phyloP scores from a whole-genome alignment of 2,113 vertebrate species.

The Eleginops maclovinus region DNA sequence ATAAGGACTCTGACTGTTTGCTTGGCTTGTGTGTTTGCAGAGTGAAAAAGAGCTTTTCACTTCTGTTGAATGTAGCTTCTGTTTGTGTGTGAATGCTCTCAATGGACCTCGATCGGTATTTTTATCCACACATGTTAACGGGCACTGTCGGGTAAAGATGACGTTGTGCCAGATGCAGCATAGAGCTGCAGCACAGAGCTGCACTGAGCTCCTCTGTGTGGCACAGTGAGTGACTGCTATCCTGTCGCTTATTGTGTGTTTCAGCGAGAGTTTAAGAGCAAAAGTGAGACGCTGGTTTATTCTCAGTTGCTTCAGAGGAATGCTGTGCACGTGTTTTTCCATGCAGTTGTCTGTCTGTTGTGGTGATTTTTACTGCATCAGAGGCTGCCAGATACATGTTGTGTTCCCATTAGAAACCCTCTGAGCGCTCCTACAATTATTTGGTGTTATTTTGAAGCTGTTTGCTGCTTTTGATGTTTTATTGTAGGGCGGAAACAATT shows the following conservation, averaged over 20 bases:
- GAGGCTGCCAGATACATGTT: conserved; percentile 32
- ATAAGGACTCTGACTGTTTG: conserved; percentile 66
- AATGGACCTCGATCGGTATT: conserved; percentile 34
- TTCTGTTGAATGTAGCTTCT: conserved; percentile 69
- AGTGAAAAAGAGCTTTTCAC: conserved; percentile 72
- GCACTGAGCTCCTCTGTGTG: conserved; percentile 38
- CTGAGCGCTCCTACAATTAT: conserved; percentile 19
- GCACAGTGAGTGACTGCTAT: conserved; percentile 46
- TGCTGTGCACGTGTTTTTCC: conserved; percentile 64
- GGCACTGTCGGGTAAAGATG: conserved; percentile 46
- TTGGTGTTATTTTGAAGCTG: conserved; percentile 12
- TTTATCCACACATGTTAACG: conserved; percentile 43
- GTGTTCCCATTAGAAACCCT: conserved; percentile 36
- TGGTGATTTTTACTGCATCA: conserved; percentile 56
- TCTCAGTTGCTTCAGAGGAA: conserved; percentile 59
- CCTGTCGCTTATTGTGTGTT: conserved; percentile 54
- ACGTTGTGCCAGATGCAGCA: conserved; percentile 57
- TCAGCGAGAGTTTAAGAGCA: conserved; percentile 48
- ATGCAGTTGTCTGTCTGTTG: conserved; percentile 57
- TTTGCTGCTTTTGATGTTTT: not conserved
- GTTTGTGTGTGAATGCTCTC: conserved; percentile 56
- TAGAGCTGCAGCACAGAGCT: conserved; percentile 31
- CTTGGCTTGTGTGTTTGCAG: conserved; percentile 50
- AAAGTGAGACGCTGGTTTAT: conserved; percentile 62
- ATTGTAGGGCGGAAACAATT: not conserved